Conservation (phyloP, 64 coral and sea anemone genomes). For the Dendrophyllia cribrosa region DNA sequence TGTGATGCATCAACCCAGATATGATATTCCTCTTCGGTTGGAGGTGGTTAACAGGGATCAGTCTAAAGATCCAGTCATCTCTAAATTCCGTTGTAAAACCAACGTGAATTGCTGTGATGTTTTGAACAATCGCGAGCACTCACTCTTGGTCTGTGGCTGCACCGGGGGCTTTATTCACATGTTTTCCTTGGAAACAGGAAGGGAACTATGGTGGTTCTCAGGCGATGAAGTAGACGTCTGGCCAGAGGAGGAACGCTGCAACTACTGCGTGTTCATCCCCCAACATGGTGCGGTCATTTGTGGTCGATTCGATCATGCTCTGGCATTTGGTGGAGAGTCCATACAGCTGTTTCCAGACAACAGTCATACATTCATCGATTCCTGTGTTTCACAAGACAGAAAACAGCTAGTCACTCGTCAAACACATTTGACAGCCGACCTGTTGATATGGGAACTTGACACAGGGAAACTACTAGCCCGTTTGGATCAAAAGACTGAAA, state of each 20-base stretch:
- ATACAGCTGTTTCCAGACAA: constrained; percentile 54
- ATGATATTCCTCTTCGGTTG: constrained; percentile 45
- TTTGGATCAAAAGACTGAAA: constrained; percentile 29
- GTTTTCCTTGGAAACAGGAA: constrained; percentile 74
- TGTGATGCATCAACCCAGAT: constrained; percentile 4
- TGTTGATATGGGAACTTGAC: constrained; percentile 66
- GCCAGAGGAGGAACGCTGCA: constrained; percentile 74
- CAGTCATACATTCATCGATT: constrained; percentile 62
- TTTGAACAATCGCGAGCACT: constrained; percentile 7
- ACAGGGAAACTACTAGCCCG: not conserved
- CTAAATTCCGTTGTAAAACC: constrained; percentile 58
- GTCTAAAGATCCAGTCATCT: constrained; percentile 45
- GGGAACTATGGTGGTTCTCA: constrained; percentile 33
- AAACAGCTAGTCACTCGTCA: constrained; percentile 52
- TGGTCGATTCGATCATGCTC: constrained; percentile 50
- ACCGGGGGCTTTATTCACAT: constrained; percentile 44
- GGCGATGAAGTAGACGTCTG: constrained; percentile 37
- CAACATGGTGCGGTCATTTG: constrained; percentile 37
- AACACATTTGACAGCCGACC: constrained; percentile 26
- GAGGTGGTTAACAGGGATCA: constrained; percentile 63
- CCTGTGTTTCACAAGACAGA: constrained; percentile 63
- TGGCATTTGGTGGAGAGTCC: constrained; percentile 20
- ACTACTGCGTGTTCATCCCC: constrained; percentile 74
- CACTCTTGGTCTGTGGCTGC: constrained; percentile 57
- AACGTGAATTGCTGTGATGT: constrained; percentile 81